Evolutionary conservation across 2,888 invertebrate species (phyloP), one percentile per base, ranked within the genome.

Genomic region (Venustoraphidia nigricollis): DNA sequence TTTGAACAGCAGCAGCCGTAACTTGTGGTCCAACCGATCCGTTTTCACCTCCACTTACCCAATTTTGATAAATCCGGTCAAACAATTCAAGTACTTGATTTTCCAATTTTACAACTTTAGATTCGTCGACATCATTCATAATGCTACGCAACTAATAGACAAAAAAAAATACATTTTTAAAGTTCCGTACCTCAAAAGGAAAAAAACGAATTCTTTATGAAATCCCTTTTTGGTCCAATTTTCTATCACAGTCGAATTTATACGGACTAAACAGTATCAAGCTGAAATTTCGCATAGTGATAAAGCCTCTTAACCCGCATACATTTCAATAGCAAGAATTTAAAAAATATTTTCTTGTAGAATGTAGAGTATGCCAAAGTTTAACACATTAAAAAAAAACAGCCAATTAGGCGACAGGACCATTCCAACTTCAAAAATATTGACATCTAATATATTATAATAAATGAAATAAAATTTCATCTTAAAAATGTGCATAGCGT

Each of bases 21-120:
- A 88, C 87, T 49, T 80, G 75, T 0, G 89, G 88, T 0, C 88
- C 89, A 53, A 68, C 62, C 43, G 65, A 60, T 8, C 67, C 58
- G 51, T 72, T 71, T 56, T 77, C 67, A 10, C 64, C 62, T 48
- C 67, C 66, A 60, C 85, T 82, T 67, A 91, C 83, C 90, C 90
- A 93, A 51, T 88, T 84, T 66, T 93, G 89, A 67, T 95, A 95
- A 41, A 94, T 76, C 51, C 90, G 74, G 67, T 95, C 95, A 91
- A 93, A 95, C 13, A 96, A 72, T 64, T 92, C 91, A 38, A 95
- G 68, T 2, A 93, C 82, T 66, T 94, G 92, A 52, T 81, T 79
- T 62, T 95, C 94, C 38, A 95, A 72, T 51, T 84, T 82, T 34
- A 79, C 79, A 38, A 87, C 83, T 66, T 90, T 90, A 34, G 77